Evolutionary conservation across 92 coral and sea anemone genomes (phyloP).

Genomic region (Desmophyllum pertusum): DNA sequence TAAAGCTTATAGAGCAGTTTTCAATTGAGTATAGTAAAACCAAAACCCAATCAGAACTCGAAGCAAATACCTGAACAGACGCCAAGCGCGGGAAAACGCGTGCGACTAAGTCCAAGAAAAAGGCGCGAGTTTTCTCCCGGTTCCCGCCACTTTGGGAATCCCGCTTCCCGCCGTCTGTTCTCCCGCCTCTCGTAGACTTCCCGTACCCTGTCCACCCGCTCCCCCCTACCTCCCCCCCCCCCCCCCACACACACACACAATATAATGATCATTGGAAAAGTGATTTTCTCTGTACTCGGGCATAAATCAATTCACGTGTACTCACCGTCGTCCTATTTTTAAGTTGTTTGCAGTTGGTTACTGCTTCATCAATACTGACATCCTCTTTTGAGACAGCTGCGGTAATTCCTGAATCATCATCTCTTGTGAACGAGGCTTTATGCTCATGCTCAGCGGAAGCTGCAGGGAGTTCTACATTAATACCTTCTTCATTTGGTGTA

Average conservation of each 20-base stretch:
- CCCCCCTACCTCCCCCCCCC: too few species aligned
- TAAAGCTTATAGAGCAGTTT: not conserved
- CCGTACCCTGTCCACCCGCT: too few species aligned
- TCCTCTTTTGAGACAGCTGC: not conserved
- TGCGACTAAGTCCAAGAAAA: too few species aligned
- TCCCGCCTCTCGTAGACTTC: too few species aligned
- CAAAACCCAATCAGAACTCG: too few species aligned
- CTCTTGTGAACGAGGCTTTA: not conserved
- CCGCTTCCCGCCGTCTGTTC: too few species aligned
- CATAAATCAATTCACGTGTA: not conserved
- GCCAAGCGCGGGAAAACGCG: too few species aligned
- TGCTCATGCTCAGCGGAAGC: not conserved
- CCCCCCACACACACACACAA: too few species aligned
- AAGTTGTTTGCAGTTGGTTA: constrained; percentile 14
- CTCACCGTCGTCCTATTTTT: constrained; percentile 30
- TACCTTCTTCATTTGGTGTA: not conserved
- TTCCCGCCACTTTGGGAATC: too few species aligned
- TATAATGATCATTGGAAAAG: not conserved
- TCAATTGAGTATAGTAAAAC: not conserved
- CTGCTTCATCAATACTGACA: not conserved
- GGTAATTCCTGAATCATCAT: not conserved
- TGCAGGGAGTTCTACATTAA: too few species aligned
- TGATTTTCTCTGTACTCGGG: not conserved
- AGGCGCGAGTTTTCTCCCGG: too few species aligned
- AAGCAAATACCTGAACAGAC: too few species aligned